phyloP scores from a whole-genome alignment of 2,888 invertebrate species.

The Cristatella mucedo region DNA sequence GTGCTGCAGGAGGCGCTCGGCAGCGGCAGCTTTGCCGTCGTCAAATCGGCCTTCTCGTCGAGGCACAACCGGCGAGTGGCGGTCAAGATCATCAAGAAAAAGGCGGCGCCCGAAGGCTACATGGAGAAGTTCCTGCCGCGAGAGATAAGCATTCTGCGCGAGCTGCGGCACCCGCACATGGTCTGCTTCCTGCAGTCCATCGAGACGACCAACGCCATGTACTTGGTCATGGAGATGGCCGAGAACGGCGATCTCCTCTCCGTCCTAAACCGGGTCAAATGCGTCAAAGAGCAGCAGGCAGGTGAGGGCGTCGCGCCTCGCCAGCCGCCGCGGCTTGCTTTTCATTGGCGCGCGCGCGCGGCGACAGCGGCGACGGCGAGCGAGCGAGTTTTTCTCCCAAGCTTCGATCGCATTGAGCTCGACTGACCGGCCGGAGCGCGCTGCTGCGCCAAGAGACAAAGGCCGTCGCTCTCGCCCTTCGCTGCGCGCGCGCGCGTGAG shows the following conservation, averaged over 20 bases:
- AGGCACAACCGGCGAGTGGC: constrained; percentile 26
- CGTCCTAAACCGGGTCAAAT: constrained; percentile 16
- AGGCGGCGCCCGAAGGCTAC: constrained; percentile 25
- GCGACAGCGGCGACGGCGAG: too few species aligned
- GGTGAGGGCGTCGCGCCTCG: too few species aligned
- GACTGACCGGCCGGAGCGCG: too few species aligned
- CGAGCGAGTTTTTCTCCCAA: too few species aligned
- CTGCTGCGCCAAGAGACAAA: too few species aligned
- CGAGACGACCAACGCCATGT: constrained; percentile 30
- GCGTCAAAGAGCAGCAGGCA: constrained; percentile 19
- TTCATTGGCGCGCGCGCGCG: too few species aligned
- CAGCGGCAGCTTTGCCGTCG: constrained; percentile 28
- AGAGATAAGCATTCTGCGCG: constrained; percentile 28
- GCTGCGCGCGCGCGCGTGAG: too few species aligned
- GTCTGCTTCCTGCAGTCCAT: constrained; percentile 24
- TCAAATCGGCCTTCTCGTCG: constrained; percentile 25
- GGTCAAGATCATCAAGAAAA: constrained; percentile 32
- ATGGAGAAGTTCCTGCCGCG: constrained; percentile 30
- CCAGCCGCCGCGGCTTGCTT: too few species aligned
- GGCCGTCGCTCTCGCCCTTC: too few species aligned
- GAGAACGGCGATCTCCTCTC: constrained; percentile 26
- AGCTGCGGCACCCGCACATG: constrained; percentile 23
- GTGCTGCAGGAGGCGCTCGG: constrained; percentile 24
- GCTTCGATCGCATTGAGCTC: too few species aligned
- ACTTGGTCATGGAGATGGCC: constrained; percentile 30